Base-by-base conservation (phyloP, 2,797 vertebrate species). In the Cygnus olor region DNA sequence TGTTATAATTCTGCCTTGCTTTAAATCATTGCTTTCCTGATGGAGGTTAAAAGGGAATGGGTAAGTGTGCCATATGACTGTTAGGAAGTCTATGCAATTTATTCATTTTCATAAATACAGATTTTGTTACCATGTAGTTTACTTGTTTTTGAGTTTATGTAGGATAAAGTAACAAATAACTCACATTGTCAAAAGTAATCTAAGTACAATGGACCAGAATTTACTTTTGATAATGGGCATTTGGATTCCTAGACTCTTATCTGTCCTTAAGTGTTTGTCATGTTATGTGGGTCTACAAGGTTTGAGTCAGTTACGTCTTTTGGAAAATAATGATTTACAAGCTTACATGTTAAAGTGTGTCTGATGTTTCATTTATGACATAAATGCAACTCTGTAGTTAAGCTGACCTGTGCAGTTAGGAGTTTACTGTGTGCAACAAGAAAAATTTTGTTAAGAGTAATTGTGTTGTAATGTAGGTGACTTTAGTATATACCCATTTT, bases 21-120 rank as follows among this genome's bases (percentile, higher is more conserved):
- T 99, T 97, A 97, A 97, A 97, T 98, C 97, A 98, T 97, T 98
- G 98, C 98, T 98, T 97, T 98, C 97, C 97, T 93, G 97, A 97
- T 98, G 98, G 98, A 99, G 99, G 98, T 99, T 98, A 99, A 98
- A 97, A 99, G 99, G 98, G 99, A 99, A 98, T 98, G 99, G 99
- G 98, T 99, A 98, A 99, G 99, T 99, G 69, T 87, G 91, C 79
- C 86, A 11, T 80, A 56, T 95, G 44, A 63, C 88, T 94, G 89
- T 95, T 93, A 96, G 97, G 97, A 96, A 93, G 96, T 89, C 94
- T 92, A 56, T 88, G 60, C 94, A 82, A 34, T 57, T 32, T 71
- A 76, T 94, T 61, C 19, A 56, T 81, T 80, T 76, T 96, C 90
- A 45, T 88, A 66, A 18, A 24, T 88, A 63, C 34, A 54, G 4